These are phyloP conservation scores for Caenorhabditis angaria DNA, from an alignment of 2,888 invertebrate genomes.

Conservation along the genomic window DNA sequence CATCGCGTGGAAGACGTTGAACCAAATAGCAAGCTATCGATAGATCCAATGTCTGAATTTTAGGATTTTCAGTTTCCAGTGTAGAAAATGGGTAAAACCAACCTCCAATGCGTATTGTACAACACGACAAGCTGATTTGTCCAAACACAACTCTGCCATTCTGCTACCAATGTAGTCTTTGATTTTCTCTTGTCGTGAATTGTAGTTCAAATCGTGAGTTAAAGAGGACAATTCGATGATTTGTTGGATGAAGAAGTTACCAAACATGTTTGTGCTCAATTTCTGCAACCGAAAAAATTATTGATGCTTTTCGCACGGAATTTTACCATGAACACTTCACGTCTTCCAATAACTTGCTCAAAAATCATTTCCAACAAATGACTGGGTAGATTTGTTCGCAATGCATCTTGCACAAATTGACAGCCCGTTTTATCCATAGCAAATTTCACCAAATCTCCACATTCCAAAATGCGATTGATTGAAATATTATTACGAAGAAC, in stretches of 20 bases:
- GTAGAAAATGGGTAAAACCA: not conserved
- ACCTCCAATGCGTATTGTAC: conserved; percentile 62
- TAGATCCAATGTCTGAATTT: conserved; percentile 13
- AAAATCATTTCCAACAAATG: too few species aligned
- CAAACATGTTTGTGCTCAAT: conserved; percentile 52
- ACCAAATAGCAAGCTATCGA: conserved; percentile 13
- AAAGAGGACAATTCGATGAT: conserved; percentile 42
- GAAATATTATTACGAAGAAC: not conserved
- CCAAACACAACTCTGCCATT: conserved; percentile 55
- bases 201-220: conserved; percentile 19
- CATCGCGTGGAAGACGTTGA: conserved; percentile 25
- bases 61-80: not conserved
- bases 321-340: too few species aligned
- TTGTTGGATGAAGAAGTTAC: conserved; percentile 56
- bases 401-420: too few species aligned
- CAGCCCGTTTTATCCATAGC: too few species aligned
- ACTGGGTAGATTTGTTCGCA: too few species aligned
- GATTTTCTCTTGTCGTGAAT: conserved; percentile 14
- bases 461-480: too few species aligned
- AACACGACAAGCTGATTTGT: conserved; percentile 66
- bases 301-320: too few species aligned
- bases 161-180: conserved; percentile 17
- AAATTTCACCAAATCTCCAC: too few species aligned
- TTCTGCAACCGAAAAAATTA: conserved; percentile 21
- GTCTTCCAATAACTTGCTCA: too few species aligned